Evolutionary conservation across 2,113 vertebrate genomes (phyloP).

Genomic region (Toxostoma redivivum): DNA sequence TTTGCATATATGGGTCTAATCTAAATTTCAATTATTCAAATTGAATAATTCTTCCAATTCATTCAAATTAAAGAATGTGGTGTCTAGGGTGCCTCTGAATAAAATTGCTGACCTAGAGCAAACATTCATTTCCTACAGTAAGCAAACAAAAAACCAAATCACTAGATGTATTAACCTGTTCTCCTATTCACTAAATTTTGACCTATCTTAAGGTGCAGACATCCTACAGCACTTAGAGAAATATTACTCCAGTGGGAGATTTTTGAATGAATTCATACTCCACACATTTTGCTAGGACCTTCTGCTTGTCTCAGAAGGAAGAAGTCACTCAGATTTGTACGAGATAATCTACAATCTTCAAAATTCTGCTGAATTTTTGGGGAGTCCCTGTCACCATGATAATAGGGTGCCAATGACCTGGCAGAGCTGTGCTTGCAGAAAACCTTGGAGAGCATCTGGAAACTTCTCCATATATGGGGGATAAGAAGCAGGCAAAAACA

Average conservation of each 20-base stretch:
- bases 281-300: background rate
- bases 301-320: background rate
- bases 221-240: background rate
- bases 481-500: background rate
- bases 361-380: background rate
- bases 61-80: background rate
- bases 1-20: background rate
- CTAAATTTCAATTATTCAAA: background rate
- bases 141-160: background rate
- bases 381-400: background rate
- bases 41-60: background rate
- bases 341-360: background rate
- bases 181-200: background rate
- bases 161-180: background rate
- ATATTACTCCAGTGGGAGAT: background rate
- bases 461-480: accelerated
- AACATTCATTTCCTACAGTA: background rate
- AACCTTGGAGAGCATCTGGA: background rate
- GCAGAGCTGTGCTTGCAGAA: background rate
- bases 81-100: background rate
- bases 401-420: background rate
- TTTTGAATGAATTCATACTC: background rate
- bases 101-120: background rate
- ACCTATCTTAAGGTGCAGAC: background rate
- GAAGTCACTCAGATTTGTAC: background rate